Evolutionary conservation across 2,113 vertebrate genomes (phyloP).

Genomic region (Bostrychus sinensis): DNA sequence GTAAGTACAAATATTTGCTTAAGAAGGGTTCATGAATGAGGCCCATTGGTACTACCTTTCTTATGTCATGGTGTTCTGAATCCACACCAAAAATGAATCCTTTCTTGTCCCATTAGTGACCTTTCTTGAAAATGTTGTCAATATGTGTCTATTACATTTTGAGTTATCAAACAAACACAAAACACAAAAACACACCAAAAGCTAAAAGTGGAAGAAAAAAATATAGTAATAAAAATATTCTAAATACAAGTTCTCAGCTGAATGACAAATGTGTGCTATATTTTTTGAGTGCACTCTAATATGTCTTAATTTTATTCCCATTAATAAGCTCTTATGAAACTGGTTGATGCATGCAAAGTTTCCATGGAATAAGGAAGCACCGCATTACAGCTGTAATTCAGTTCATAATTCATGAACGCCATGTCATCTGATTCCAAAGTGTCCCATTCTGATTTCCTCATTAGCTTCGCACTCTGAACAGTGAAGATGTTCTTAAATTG

Average conservation of each 20-base stretch:
- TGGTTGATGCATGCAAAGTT: background rate
- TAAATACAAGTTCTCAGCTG: background rate
- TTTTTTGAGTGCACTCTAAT: too few relatives aligned
- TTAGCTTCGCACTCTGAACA: background rate
- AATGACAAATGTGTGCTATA: background rate
- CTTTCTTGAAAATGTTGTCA: too few relatives aligned
- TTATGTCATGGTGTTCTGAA: too few relatives aligned
- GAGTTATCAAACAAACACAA: too few relatives aligned
- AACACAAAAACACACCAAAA: too few relatives aligned
- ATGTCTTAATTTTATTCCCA: background rate
- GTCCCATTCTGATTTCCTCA: background rate
- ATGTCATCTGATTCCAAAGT: background rate
- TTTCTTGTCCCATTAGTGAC: too few relatives aligned
- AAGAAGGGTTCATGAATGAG: too few relatives aligned
- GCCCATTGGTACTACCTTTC: too few relatives aligned
- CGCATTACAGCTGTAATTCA: background rate
- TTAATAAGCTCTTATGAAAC: background rate
- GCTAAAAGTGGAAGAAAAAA: too few relatives aligned
- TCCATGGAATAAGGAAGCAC: constrained; percentile 1
- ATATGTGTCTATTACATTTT: too few relatives aligned
- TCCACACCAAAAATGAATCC: too few relatives aligned
- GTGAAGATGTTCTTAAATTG: background rate
- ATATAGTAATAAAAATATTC: background rate
- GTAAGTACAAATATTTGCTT: too few relatives aligned
- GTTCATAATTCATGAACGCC: constrained; percentile 6